Evolutionary conservation across 2,797 vertebrate species (phyloP), one percentile per base, ranked within the genome.

Genomic region (Mycteria americana): DNA sequence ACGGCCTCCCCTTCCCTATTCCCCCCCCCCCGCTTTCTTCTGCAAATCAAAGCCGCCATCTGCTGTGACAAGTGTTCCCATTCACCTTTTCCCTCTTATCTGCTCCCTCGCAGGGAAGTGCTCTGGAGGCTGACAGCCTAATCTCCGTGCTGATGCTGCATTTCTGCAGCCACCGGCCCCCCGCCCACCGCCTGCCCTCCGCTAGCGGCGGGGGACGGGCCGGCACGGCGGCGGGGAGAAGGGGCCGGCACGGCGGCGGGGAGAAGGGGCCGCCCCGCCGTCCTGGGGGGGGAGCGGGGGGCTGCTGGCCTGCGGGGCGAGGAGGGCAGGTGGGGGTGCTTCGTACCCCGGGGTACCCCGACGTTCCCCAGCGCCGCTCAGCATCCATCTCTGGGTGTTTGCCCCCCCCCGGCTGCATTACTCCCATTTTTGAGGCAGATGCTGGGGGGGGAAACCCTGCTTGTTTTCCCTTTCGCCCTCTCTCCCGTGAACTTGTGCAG

Each of bases 1-100:
- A 7, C 27, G 25, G 25, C 56, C 77, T 92, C 63, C 54, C 39
- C 53, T 69, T 33, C 62, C 25, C 21, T 33, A 5, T 30, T 50
- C 13, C 51, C 27, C 30, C 31, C 25, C 19, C 11, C 43, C 39
- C 22, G 13, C 69, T 94, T 95, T 91, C 82, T 95, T 92, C 83
- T 95, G 95, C 96, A 97, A 98, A 98, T 99, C 98, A 98, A 97
- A 97, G 60, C 79, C 92, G 95, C 97, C 98, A 98, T 98, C 98
- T 98, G 97, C 97, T 75, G 92, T 98, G 98, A 98, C 98, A 98
- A 98, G 98, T 98, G 98, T 98, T 98, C 98, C 97, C 98, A 98
- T 98, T 99, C 98, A 99, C 98, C 98, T 98, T 98, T 98, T 98
- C 97, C 94, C 88, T 98, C 98, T 99, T 99, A 99, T 99, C 98